A percentile compares a stretch with the other conserved stretches of the same genome.
Conservation (phyloP, 2,113 vertebrate genomes). For the Phocoena sinus region DNA sequence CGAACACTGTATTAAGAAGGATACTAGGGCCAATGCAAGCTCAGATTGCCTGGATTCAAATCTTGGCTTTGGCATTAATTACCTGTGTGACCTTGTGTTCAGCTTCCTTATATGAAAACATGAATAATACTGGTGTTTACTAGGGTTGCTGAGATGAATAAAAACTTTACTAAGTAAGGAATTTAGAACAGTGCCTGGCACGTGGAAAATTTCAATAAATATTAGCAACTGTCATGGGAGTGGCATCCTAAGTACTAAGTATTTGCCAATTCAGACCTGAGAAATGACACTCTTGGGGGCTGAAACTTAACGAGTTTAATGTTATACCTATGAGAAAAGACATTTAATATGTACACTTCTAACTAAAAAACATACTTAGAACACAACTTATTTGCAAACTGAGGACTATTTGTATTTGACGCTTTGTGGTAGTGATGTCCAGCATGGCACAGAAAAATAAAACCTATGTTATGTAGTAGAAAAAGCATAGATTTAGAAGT, state of each 20-base stretch:
- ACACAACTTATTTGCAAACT: not conserved
- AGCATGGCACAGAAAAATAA: not conserved
- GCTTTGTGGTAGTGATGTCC: not conserved
- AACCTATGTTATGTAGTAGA: not conserved
- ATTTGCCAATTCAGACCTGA: not conserved
- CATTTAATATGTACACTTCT: not conserved
- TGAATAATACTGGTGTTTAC: not conserved
- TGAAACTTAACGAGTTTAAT: not conserved
- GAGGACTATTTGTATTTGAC: not conserved
- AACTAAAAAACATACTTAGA: not conserved
- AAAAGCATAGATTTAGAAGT: not conserved
- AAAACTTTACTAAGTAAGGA: not conserved
- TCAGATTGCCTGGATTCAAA: not conserved
- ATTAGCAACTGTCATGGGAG: not conserved
- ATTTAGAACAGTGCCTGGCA: not conserved
- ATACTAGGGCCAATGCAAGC: not conserved
- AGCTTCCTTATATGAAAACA: not conserved
- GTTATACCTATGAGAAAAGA: not conserved
- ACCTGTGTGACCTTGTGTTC: not conserved
- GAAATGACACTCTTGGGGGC: not conserved
- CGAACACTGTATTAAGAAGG: not conserved
- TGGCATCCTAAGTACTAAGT: not conserved
- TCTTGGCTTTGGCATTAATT: not conserved
- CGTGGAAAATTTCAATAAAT: conserved; percentile 9
- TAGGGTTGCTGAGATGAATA: not conserved